Percentiles rank a stretch among this genome's conserved stretches.
phyloP scores from a whole-genome alignment of 2,113 vertebrate genomes.

The Dunckerocampus dactyliophorus region DNA sequence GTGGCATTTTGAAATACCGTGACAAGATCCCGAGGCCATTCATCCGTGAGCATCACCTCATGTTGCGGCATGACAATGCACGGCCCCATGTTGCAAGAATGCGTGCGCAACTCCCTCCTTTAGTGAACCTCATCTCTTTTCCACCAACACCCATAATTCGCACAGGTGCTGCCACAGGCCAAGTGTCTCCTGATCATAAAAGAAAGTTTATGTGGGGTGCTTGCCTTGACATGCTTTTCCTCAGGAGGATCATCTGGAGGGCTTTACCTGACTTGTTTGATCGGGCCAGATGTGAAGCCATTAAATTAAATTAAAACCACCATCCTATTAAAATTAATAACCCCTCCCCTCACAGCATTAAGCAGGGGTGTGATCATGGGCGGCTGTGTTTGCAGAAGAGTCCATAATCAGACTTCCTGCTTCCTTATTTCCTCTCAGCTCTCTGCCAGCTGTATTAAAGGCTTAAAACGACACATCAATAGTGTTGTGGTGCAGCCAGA shows the following conservation, averaged over 20 bases:
- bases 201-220: background rate
- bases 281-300: background rate
- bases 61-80: no score
- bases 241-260: background rate
- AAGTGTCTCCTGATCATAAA: background rate
- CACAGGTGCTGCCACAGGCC: background rate
- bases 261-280: background rate
- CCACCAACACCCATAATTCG: background rate
- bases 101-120: background rate
- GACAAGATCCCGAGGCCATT: no score
- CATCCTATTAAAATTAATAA: background rate
- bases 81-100: no score
- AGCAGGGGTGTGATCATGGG: background rate
- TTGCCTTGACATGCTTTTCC: background rate
- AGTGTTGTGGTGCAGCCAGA: background rate
- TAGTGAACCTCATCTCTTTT: background rate
- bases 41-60: no score
- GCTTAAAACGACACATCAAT: background rate
- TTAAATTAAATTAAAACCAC: constrained; percentile 1
- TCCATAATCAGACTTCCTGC: background rate
- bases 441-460: background rate
- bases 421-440: background rate
- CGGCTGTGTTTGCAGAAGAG: background rate
- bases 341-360: background rate
- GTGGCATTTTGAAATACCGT: no score